A percentile compares a stretch with the other conserved stretches of the same genome.
Conservation (phyloP, 2,113 vertebrate genomes). For the Xiphophorus maculatus region DNA sequence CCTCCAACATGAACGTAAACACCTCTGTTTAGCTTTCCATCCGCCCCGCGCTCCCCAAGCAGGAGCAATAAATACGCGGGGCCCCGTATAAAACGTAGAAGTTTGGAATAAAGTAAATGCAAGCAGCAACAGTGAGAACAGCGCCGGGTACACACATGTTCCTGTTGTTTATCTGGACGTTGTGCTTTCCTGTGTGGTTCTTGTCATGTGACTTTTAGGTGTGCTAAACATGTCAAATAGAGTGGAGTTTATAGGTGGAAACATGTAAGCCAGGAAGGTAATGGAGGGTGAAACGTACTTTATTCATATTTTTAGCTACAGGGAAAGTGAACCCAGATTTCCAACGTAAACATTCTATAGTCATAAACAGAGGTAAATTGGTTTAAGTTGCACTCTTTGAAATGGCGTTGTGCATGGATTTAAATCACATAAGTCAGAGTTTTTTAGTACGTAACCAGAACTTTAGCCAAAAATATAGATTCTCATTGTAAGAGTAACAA, state of each 20-base stretch:
- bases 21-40: slow-evolving; percentile 85
- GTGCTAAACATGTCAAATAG: slow-evolving; percentile 27
- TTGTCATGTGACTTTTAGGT: slow-evolving; percentile 35
- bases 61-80: slow-evolving; percentile 59
- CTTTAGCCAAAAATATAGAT: too few species aligned
- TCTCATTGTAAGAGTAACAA: too few species aligned
- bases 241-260: slow-evolving; percentile 13
- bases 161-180: slow-evolving; percentile 40
- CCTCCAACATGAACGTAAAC: slow-evolving; percentile 85
- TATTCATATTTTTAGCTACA: slow-evolving; percentile 13
- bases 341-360: too few species aligned
- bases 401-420: too few species aligned
- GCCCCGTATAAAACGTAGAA: slow-evolving; percentile 30
- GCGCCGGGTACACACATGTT: slow-evolving; percentile 14
- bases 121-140: slow-evolving; percentile 37
- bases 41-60: slow-evolving; percentile 82
- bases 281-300: background rate
- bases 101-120: slow-evolving; percentile 55
- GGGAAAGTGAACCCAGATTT: background rate
- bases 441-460: too few species aligned
- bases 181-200: slow-evolving; percentile 55
- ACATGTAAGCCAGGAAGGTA: background rate
- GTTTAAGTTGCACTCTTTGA: too few species aligned
- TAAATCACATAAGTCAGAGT: too few species aligned
- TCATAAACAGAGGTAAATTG: too few species aligned